These are phyloP conservation scores for Rhorus exstirpatorius DNA, from an alignment of 2,888 invertebrate species.

Conservation along the genomic window DNA sequence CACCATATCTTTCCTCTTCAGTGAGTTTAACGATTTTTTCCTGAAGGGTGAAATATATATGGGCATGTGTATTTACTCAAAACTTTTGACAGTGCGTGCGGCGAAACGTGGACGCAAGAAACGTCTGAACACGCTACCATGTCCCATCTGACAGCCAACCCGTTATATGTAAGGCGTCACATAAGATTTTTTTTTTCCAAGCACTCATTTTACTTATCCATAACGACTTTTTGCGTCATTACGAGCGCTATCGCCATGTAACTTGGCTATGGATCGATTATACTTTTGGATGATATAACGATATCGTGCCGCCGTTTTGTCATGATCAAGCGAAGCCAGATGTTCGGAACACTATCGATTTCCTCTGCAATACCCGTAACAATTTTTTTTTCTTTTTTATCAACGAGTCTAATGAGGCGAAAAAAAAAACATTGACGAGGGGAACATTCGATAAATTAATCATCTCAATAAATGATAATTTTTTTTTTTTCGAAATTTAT, in stretches of 20 bases:
- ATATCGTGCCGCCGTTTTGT: not conserved
- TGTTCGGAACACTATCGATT: not conserved
- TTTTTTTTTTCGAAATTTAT: no score
- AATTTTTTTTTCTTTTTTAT: no score
- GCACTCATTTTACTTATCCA: slow-evolving; percentile 27
- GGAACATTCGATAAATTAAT: not conserved
- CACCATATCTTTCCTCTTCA: no score
- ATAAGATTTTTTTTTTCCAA: slow-evolving; percentile 31
- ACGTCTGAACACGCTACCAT: slow-evolving; percentile 1
- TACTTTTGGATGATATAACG: slow-evolving; percentile 3
- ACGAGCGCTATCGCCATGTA: slow-evolving; percentile 8
- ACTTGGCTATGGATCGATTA: slow-evolving; percentile 37
- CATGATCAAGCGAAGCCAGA: not conserved
- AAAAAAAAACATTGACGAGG: no score
- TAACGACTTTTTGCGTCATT: slow-evolving; percentile 45
- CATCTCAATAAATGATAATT: no score
- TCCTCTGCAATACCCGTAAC: not conserved
- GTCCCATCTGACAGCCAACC: slow-evolving; percentile 18
- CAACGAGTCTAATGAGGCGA: no score
- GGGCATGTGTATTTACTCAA: not conserved
- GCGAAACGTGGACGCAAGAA: not conserved
- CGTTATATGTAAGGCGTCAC: slow-evolving; percentile 26
- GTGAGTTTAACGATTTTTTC: not conserved
- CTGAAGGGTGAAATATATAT: slow-evolving; percentile 9
- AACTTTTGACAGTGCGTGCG: slow-evolving; percentile 30